Base-by-base conservation (phyloP, 2,888 invertebrate genomes). In the Corythucha ciliata region DNA sequence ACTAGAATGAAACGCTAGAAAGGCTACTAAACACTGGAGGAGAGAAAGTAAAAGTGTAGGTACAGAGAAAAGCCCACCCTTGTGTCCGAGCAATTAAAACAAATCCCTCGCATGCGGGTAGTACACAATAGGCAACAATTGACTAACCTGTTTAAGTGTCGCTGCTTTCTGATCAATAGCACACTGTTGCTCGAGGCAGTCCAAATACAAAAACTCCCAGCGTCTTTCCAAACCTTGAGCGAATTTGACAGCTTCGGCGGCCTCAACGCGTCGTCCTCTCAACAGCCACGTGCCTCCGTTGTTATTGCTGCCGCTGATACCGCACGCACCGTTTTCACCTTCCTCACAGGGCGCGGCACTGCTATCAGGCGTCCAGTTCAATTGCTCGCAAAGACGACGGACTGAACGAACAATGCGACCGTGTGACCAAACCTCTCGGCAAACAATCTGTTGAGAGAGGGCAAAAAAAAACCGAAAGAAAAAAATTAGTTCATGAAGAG, bases 391-490 rank as follows among this genome's bases (percentile, higher is more conserved):
- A 68, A 80, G 77, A 69, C 80, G 80, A 69, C 82, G 81, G 72
- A 81, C 80, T 54, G 81, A 81, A 67, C 76, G 77, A 68, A 87
- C 86, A 70, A 84, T 82, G 72, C 84, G 81, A 63, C 83, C 82
- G 75, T 86, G 89, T 70, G 87, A 86, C 78, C 89, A 87, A 71
- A 92, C 89, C 75, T 91, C 89, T 67, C 81, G 80, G 75, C 91
- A 89, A 69, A 91, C 49, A 36, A 41, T 41, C 49, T 49, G 49
- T 14, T n/a, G n/a, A n/a, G n/a, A n/a, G n/a, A n/a, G n/a, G n/a
- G n/a, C n/a, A n/a, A n/a, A n/a, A n/a, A n/a, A n/a, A n/a, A n/a
- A n/a, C n/a, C n/a, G n/a, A n/a, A n/a, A n/a, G n/a, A n/a, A n/a
- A n/a, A n/a, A n/a, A n/a, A n/a, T n/a, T n/a, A n/a, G n/a, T n/a